Conservation (phyloP, 92 coral and sea anemone genomes). For the Zoanthus sociatus region DNA sequence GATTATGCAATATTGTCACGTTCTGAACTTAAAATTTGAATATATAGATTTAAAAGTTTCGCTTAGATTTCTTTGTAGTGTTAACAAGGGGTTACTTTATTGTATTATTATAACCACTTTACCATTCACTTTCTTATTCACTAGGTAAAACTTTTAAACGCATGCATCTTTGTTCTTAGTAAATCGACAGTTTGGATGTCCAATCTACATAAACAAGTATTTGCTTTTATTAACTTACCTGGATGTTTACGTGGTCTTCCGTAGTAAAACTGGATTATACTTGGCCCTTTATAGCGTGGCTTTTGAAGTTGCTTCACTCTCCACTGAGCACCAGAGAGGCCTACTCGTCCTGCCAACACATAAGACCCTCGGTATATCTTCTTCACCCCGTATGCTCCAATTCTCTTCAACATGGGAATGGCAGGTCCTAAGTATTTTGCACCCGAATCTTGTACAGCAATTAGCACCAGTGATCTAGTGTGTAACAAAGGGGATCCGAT, state of each 20-base stretch:
- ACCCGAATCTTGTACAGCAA: conserved; percentile 43
- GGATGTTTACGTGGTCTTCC: conserved; percentile 7
- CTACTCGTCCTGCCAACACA: conserved; percentile 31
- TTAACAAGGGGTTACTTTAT: too few species aligned
- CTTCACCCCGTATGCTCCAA: conserved; percentile 32
- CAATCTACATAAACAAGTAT: neutral
- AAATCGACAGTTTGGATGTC: too few species aligned
- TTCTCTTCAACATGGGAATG: conserved; percentile 33
- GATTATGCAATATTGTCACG: too few species aligned
- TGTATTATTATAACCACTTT: too few species aligned
- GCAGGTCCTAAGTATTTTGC: conserved; percentile 19
- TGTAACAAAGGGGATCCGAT: neutral
- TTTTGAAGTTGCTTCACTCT: conserved; percentile 21
- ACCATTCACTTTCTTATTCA: too few species aligned
- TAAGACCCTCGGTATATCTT: conserved; percentile 39
- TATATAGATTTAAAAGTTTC: too few species aligned
- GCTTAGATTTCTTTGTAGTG: too few species aligned
- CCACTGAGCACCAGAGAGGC: conserved; percentile 2
- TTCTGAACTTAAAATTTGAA: too few species aligned
- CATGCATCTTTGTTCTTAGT: too few species aligned
- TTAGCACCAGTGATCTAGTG: conserved; percentile 19
- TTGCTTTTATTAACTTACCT: neutral
- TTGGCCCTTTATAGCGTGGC: conserved; percentile 37
- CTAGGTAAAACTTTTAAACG: too few species aligned
- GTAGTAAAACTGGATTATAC: conserved; percentile 11